Percentiles rank a stretch among this genome's conserved stretches.
Evolutionary conservation across 2,888 invertebrate genomes (phyloP).

Genomic region (Zygothrica quintamaculata): DNA sequence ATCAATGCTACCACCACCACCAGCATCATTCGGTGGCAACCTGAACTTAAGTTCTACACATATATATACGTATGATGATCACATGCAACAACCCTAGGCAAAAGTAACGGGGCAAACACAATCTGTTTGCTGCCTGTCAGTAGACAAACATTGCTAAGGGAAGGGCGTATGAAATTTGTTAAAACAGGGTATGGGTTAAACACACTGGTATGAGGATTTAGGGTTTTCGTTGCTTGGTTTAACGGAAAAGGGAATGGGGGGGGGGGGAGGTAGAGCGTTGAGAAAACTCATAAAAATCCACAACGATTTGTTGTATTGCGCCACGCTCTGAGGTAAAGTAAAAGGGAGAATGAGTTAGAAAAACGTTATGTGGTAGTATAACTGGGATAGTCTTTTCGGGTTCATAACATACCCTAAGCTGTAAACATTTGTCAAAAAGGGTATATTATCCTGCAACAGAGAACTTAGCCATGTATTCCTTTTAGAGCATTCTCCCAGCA

Average conservation of each 20-base stretch:
- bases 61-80: constrained; percentile 35
- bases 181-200: constrained; percentile 3
- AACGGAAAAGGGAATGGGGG: constrained; percentile 7
- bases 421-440: constrained; percentile 24
- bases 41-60: constrained; percentile 26
- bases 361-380: constrained; percentile 62
- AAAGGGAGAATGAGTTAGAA: neutral
- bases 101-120: constrained; percentile 55
- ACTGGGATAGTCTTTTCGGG: constrained; percentile 49
- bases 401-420: constrained; percentile 32
- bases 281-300: constrained; percentile 75
- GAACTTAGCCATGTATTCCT: no score
- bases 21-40: constrained; percentile 21
- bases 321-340: constrained; percentile 17
- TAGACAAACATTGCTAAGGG: constrained; percentile 59
- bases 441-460: constrained; percentile 25
- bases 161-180: constrained; percentile 20
- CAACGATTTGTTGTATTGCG: constrained; percentile 75
- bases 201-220: neutral
- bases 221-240: neutral
- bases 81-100: constrained; percentile 47
- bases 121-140: constrained; percentile 77
- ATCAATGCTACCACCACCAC: constrained; percentile 3
- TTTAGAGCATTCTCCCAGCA: no score
- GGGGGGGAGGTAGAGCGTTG: constrained; percentile 10